Percentiles rank a stretch among this genome's conserved stretches.
Evolutionary conservation across 2,797 vertebrate species (phyloP).

Genomic region (Anguilla obscura): DNA sequence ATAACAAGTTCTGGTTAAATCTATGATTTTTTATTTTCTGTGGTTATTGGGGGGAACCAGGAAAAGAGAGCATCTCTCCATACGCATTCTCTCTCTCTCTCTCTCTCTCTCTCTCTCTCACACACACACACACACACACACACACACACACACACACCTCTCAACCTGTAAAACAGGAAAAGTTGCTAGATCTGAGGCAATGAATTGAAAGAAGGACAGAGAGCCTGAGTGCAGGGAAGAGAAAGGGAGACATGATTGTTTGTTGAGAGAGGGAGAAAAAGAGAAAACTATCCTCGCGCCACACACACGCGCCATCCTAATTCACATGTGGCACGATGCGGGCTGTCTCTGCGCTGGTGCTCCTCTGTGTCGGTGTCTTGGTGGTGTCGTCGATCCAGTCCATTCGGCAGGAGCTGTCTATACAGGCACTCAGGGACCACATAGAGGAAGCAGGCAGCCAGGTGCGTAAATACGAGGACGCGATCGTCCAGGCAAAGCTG

Average conservation of each 20-base stretch:
- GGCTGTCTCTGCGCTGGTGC: background rate
- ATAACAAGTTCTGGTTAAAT: background rate
- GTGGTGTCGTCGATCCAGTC: conserved; percentile 52
- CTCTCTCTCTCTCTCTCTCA: background rate
- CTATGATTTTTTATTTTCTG: background rate
- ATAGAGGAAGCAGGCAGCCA: background rate
- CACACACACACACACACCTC: background rate
- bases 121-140: too few species aligned
- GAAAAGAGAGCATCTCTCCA: background rate
- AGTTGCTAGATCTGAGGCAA: background rate
- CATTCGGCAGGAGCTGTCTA: conserved; percentile 59
- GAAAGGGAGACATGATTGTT: background rate
- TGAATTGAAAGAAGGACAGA: background rate
- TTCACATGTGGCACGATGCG: conserved; percentile 56
- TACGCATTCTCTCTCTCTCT: background rate
- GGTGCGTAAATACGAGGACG: conserved; percentile 54
- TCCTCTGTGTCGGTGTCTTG: conserved; percentile 50
- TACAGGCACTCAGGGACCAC: conserved; percentile 31
- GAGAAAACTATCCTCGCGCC: background rate
- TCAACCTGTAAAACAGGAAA: conserved; percentile 23
- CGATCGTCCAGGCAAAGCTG: conserved; percentile 46
- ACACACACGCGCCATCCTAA: background rate
- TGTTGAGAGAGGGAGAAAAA: background rate
- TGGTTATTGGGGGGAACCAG: background rate
- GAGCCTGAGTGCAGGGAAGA: background rate